Evolutionary conservation across 2,888 invertebrate species (phyloP).

Genomic region (Conomelus anceps): DNA sequence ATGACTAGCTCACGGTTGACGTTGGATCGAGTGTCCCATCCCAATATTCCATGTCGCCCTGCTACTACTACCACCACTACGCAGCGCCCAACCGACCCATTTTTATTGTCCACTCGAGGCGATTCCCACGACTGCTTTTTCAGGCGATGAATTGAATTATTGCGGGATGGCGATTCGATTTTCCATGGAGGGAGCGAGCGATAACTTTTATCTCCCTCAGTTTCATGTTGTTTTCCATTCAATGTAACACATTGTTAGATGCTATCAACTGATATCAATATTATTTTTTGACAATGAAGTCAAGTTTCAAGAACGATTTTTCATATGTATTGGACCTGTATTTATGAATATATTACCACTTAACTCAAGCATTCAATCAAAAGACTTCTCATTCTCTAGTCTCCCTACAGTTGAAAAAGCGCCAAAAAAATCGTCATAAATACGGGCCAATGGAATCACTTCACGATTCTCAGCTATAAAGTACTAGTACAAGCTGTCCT

Average conservation of each 20-base stretch:
- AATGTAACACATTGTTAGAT: background rate
- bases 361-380: no score
- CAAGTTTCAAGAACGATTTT: background rate
- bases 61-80: no score
- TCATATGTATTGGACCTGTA: no score
- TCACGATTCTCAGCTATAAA: no score
- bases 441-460: no score
- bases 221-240: background rate
- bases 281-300: background rate
- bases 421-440: no score
- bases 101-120: background rate
- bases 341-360: no score
- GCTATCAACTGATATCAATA: background rate
- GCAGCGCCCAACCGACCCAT: background rate
- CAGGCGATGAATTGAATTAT: background rate
- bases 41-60: background rate
- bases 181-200: background rate
- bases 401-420: no score
- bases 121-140: background rate
- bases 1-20: background rate
- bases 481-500: no score
- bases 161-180: background rate
- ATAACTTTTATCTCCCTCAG: background rate
- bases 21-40: background rate
- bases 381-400: no score